Conservation (phyloP, 2,888 invertebrate genomes). For the Venustoraphidia nigricollis region DNA sequence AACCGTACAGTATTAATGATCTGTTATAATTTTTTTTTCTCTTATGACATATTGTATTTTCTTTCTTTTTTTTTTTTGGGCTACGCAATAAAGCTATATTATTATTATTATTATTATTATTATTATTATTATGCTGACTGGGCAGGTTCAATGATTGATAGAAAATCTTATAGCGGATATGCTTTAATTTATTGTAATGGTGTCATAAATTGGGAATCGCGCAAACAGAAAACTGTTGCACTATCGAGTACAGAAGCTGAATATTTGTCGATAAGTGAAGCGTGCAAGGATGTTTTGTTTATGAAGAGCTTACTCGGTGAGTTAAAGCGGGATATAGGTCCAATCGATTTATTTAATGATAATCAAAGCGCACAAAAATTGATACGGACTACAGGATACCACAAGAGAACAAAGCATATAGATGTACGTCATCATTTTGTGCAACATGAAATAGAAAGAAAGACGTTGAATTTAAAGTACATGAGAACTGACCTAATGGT, state of each 20-base stretch:
- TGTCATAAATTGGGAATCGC: slow-evolving; percentile 17
- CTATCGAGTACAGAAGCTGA: slow-evolving; percentile 18
- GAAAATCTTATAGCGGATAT: slow-evolving; percentile 24
- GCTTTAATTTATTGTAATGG: slow-evolving; percentile 14
- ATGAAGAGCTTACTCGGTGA: slow-evolving; percentile 8
- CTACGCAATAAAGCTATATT: too few species aligned
- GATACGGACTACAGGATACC: slow-evolving; percentile 8
- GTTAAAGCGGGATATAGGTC: slow-evolving; percentile 8
- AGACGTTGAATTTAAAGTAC: too few species aligned
- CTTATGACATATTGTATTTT: too few species aligned
- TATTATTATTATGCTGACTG: slow-evolving; percentile 18
- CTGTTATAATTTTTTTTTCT: too few species aligned
- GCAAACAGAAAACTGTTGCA: slow-evolving; percentile 18
- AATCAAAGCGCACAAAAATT: slow-evolving; percentile 12
- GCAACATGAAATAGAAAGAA: too few species aligned
- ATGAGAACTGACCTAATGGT: too few species aligned
- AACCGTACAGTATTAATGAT: too few species aligned
- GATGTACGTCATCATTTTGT: slow-evolving; percentile 12
- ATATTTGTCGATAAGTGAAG: slow-evolving; percentile 17
- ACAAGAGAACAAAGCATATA: slow-evolving; percentile 12
- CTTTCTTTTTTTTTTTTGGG: too few species aligned
- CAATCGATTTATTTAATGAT: slow-evolving; percentile 10
- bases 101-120: too few species aligned
- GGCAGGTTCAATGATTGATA: slow-evolving; percentile 12
- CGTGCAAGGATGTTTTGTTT: slow-evolving; percentile 13